These are phyloP conservation scores for Acrossocheilus wenchowensis DNA, from an alignment of 2,797 vertebrate genomes.

Conservation along the genomic window DNA sequence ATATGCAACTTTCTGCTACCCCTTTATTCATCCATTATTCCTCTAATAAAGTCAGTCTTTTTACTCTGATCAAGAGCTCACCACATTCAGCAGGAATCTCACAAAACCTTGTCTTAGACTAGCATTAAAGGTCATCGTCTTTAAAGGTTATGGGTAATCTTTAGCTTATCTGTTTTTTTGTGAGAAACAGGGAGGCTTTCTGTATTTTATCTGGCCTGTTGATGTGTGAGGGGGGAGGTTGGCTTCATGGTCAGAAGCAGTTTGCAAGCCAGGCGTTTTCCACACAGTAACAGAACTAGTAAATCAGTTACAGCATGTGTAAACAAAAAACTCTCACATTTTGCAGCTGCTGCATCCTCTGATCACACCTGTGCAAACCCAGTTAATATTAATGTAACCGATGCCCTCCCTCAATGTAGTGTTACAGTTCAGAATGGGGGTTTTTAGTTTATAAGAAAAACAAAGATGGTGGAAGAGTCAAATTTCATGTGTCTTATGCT, in stretches of 20 bases:
- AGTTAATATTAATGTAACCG: neutral
- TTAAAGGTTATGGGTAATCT: conserved; percentile 5
- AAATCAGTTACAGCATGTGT: conserved; percentile 55
- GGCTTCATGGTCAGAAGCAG: conserved; percentile 11
- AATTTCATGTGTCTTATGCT: conserved; percentile 16
- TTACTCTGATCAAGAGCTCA: neutral
- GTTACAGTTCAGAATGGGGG: neutral
- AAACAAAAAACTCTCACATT: conserved; percentile 44
- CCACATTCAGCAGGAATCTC: neutral
- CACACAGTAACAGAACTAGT: conserved; percentile 38
- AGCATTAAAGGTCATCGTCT: neutral
- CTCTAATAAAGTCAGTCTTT: neutral
- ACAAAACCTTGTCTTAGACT: conserved; percentile 8
- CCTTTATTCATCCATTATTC: neutral
- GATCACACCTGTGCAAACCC: neutral
- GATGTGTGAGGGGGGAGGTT: conserved; percentile 26
- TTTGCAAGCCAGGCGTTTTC: conserved; percentile 9
- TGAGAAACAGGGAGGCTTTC: conserved; percentile 23
- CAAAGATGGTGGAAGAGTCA: conserved; percentile 3
- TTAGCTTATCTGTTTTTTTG: conserved; percentile 2
- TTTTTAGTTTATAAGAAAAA: conserved; percentile 25
- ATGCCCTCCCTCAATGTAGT: neutral
- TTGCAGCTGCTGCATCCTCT: neutral
- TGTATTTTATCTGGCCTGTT: conserved; percentile 34
- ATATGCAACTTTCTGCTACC: neutral